A percentile compares a stretch with the other conserved stretches of the same genome.
Evolutionary conservation across 2,888 invertebrate genomes (phyloP).

Genomic region (Euplagia quadripunctaria): DNA sequence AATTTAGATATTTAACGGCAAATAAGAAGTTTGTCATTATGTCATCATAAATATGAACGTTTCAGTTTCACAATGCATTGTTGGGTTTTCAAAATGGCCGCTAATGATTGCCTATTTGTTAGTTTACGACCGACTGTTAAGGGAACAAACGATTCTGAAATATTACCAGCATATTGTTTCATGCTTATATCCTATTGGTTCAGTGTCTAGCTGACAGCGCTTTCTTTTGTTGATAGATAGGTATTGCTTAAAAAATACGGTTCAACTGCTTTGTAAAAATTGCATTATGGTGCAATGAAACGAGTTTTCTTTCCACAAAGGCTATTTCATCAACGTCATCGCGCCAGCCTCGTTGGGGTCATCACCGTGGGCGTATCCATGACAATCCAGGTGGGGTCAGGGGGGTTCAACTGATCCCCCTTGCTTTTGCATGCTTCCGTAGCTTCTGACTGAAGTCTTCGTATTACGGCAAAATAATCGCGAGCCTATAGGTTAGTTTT

Average conservation of each 20-base stretch:
- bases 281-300: too few relatives aligned
- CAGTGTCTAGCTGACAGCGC: slow-evolving; percentile 37
- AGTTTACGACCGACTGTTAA: slow-evolving; percentile 49
- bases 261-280: slow-evolving; percentile 21
- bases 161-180: slow-evolving; percentile 42
- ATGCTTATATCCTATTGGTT: slow-evolving; percentile 43
- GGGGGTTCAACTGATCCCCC: too few relatives aligned
- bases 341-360: too few relatives aligned
- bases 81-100: slow-evolving; percentile 54
- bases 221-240: slow-evolving; percentile 51
- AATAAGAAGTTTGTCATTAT: slow-evolving; percentile 20
- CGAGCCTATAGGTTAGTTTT: background rate
- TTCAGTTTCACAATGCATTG: slow-evolving; percentile 54
- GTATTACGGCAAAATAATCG: too few relatives aligned
- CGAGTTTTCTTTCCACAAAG: background rate
- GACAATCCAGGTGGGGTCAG: too few relatives aligned
- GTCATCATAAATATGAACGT: slow-evolving; percentile 49
- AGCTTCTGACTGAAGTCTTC: too few relatives aligned
- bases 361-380: too few relatives aligned
- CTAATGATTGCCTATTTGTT: slow-evolving; percentile 61
- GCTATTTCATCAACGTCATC: background rate
- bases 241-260: slow-evolving; percentile 31
- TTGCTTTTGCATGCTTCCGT: too few relatives aligned
- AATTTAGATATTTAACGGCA: background rate
- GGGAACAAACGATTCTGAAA: slow-evolving; percentile 53